Base-by-base conservation (phyloP, 1,140 invertebrate genomes). In the Drosophila neocordata region DNA sequence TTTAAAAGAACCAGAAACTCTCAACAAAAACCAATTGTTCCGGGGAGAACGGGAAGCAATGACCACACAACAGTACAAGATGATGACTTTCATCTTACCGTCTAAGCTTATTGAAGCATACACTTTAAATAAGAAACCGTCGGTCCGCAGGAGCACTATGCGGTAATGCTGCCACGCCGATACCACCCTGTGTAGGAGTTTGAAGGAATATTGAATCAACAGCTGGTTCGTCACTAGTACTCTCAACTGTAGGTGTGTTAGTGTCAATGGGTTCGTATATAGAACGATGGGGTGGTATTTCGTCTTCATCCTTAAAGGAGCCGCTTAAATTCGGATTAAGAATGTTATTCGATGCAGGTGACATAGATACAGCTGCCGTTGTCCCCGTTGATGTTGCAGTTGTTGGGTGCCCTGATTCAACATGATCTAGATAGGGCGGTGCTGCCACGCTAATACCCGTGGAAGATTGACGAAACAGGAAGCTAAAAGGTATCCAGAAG, bases 261-360 rank as follows among this genome's bases (percentile, higher is more conserved):
- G 69, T 69, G 52, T 79, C 73, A 48, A 83, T 87, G 13, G 89
- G 88, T 78, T 91, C 89, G 60, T 91, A 91, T 37, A 91, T 90
- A 15, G 87, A 90, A 48, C 79, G 85, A 70, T 89, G 81, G 59
- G 85, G 81, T 71, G 78, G 65, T 69, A 90, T 72, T 65, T 90
- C 77, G 64, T 90, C 90, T 52, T 81, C 89, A 61, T 91, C 91
- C 57, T 90, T 88, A 51, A 92, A 92, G 38, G 90, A 91, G 73
- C 91, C 91, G 77, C 91, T 91, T 89, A 92, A 91, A 91, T 92
- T 91, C 79, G 90, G 84, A 79, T 92, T 92, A 20, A 92, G 71
- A 48, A 92, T 90, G 73, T 92, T 92, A 69, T 92, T 92, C 35
- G 91, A 90, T 63, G 90, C 69, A 18, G 83, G 87, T 37, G 73